A percentile compares a stretch with the other conserved stretches of the same genome.
phyloP scores from a whole-genome alignment of 1,140 invertebrate genomes.

The Antheraea mylitta region DNA sequence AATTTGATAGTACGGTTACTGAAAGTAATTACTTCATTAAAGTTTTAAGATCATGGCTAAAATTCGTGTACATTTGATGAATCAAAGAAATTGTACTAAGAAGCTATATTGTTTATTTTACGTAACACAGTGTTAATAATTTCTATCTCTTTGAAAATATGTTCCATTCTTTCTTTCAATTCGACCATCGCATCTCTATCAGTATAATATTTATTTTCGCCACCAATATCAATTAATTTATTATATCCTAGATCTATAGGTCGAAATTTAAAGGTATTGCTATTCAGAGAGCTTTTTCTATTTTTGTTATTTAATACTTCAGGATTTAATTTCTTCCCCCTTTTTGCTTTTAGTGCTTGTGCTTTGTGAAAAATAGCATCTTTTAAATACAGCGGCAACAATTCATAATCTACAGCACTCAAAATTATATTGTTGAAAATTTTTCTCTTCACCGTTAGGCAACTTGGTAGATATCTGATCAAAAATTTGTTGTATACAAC shows the following conservation, averaged over 20 bases:
- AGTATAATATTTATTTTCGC: slow-evolving; percentile 44
- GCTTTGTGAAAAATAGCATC: slow-evolving; percentile 63
- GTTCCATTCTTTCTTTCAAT: slow-evolving; percentile 58
- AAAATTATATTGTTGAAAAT: not conserved
- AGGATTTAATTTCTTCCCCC: slow-evolving; percentile 28
- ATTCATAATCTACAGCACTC: slow-evolving; percentile 34
- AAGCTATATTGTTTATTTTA: slow-evolving; percentile 48
- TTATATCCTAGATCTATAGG: slow-evolving; percentile 7
- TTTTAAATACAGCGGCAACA: slow-evolving; percentile 44
- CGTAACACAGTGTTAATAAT: slow-evolving; percentile 52
- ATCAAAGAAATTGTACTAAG: not conserved
- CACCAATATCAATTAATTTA: slow-evolving; percentile 42
- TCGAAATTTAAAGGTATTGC: not conserved
- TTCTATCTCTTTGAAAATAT: slow-evolving; percentile 59
- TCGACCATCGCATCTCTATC: slow-evolving; percentile 39
- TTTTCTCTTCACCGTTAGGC: not conserved
- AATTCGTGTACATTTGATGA: not conserved
- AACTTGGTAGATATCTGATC: slow-evolving; percentile 15
- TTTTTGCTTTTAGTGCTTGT: slow-evolving; percentile 47
- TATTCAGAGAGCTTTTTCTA: not conserved
- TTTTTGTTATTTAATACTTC: slow-evolving; percentile 22
- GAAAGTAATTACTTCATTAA: too few species aligned
- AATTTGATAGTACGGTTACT: too few species aligned
- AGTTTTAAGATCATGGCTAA: too few species aligned
- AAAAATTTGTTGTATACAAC: slow-evolving; percentile 60